Percentiles rank a stretch among this genome's conserved stretches.
Evolutionary conservation across 2,797 vertebrate genomes (phyloP).

Genomic region (Eptatretus atami): DNA sequence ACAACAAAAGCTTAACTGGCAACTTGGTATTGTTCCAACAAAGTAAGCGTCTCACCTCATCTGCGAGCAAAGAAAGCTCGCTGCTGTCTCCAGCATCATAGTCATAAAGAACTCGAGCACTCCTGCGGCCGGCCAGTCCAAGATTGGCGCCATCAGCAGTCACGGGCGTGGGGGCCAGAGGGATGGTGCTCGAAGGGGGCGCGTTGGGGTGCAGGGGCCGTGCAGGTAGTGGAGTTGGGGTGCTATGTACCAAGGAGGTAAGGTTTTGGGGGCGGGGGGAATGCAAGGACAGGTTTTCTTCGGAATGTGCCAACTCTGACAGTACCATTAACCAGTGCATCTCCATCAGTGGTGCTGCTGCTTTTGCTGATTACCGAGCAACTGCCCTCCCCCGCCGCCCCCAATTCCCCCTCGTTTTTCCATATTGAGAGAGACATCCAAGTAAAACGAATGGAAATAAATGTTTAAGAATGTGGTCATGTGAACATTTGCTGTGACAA

Average conservation of each 20-base stretch:
- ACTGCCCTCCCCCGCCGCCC: no score
- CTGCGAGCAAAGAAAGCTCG: conserved; percentile 74
- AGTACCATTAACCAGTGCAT: neutral
- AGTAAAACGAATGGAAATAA: no score
- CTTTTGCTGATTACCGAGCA: no score
- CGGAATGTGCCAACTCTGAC: conserved; percentile 9
- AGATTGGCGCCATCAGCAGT: conserved; percentile 38
- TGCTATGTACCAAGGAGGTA: conserved; percentile 19
- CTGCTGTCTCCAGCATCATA: conserved; percentile 88
- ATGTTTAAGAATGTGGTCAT: no score
- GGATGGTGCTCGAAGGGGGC: conserved; percentile 22
- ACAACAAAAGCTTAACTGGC: no score
- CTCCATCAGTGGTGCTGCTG: no score
- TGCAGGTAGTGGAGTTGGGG: conserved; percentile 29
- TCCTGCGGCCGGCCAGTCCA: conserved; percentile 40
- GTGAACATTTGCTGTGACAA: no score
- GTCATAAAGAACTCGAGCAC: conserved; percentile 83
- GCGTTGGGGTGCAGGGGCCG: conserved; percentile 8
- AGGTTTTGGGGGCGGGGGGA: conserved; percentile 69
- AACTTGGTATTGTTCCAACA: no score
- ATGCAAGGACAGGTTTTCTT: conserved; percentile 46
- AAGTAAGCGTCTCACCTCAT: conserved; percentile 34
- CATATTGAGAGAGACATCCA: no score
- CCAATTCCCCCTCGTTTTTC: no score
- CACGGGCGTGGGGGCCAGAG: conserved; percentile 19